Evolutionary conservation across 2,797 vertebrate species (phyloP).

Genomic region (Malurus leucopterus): DNA sequence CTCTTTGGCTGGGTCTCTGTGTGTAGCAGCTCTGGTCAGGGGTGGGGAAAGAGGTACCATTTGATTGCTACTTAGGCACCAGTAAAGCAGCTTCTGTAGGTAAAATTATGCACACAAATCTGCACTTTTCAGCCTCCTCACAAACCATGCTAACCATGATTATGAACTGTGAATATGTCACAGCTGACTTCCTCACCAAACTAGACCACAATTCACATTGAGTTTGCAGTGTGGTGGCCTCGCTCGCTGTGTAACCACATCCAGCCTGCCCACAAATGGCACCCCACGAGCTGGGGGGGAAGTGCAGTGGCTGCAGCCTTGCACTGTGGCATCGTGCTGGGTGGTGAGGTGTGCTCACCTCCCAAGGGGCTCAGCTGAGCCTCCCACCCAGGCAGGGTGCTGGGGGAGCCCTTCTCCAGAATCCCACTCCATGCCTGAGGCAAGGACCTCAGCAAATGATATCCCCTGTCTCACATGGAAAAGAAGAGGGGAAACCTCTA

Average conservation of each 20-base stretch:
- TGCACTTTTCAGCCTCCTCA: not conserved
- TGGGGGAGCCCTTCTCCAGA: not conserved
- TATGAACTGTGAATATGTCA: not conserved
- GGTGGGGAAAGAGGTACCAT: not conserved
- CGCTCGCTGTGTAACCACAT: not conserved
- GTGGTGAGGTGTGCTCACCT: accelerated
- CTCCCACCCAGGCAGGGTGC: not conserved
- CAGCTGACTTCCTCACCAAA: not conserved
- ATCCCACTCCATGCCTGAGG: accelerated
- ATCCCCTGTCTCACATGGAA: not conserved
- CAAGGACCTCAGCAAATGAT: not conserved
- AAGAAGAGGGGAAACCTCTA: accelerated
- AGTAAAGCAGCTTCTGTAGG: not conserved
- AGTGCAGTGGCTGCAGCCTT: accelerated
- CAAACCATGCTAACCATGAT: not conserved
- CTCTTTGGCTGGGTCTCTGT: not conserved
- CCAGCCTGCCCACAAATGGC: not conserved
- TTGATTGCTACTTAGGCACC: not conserved
- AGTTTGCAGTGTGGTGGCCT: not conserved
- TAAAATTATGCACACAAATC: not conserved
- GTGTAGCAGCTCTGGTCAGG: not conserved
- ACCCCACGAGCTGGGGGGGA: accelerated
- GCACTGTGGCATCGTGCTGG: accelerated
- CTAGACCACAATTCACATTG: not conserved
- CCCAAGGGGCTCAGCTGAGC: not conserved